Evolutionary conservation across 2,797 vertebrate genomes (phyloP), one percentile per base, ranked within the genome.

Genomic region (Lagodon rhomboides): DNA sequence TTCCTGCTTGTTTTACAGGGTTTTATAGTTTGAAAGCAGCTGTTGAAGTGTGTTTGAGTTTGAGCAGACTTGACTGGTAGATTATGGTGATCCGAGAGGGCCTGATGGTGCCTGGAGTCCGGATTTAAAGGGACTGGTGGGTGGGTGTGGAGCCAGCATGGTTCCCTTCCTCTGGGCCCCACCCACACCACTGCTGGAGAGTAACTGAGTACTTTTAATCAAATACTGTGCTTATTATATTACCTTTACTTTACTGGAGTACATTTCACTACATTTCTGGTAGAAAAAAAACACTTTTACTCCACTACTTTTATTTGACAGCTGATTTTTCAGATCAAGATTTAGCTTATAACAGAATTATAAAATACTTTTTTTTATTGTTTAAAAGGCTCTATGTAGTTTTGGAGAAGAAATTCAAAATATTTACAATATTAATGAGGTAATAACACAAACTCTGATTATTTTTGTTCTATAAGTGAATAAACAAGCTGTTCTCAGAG

Each of bases 81-180:
- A 10, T 41, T 0, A 9, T 1, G 38, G 62, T 13, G 38, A 64
- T 16, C 1, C 15, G 1, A 16, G 30, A 68, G 89, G 89, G 87
- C 87, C 87, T 49, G 53, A 5, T 1, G 17, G 69, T 59, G 44
- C 7, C 15, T 8, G 30, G n/a, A 9, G n/a, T 51, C 2, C 12
- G 34, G 10, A 2, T 71, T 86, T 88, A 90, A 89, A 90, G 81
- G 82, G 87, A 51, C 53, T 72, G 63, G 85, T 79, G 84, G 78
- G 83, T 79, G 84, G 76, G 83, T 84, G 85, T 85, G 81, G 79
- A 84, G 54, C 60, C 83, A 77, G 88, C 89, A 22, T 86, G 90
- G 59, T 61, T 22, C 72, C 79, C 56, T 58, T 58, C 55, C 68
- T 66, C n/a, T n/a, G 38, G 43, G 79, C 84, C 77, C 88, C 89